Base-by-base conservation (phyloP, 2,113 vertebrate species). In the Cephalopholis sonnerati region DNA sequence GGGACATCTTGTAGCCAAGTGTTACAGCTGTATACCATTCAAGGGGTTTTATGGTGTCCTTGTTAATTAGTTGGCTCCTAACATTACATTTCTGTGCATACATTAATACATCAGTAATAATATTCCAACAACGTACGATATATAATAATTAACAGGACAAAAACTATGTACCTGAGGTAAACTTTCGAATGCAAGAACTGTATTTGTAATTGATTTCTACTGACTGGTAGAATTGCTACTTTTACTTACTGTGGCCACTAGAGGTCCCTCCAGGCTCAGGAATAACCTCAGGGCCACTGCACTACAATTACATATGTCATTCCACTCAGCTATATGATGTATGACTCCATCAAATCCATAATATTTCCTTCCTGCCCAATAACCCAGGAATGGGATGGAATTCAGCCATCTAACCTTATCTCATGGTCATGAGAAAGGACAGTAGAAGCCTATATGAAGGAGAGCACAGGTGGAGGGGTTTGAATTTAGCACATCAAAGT, bases 181-280 rank as follows among this genome's bases (percentile, higher is more conserved):
- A n/a, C n/a, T n/a, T n/a, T n/a, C n/a, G 9, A 64, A 76, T 48
- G 39, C 13, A 25, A 13, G 22, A 66, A 57, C 9, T 57, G 12
- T 18, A 22, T n/a, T 39, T 53, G 7, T 55, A 12, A 71, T 41
- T 0, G 20, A 24, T 12, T 50, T 32, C 29, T 8, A 15, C 41
- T 39, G 18, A n/a, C n/a, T n/a, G n/a, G n/a, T n/a, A 36, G 41
- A 58, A 46, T 11, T 75, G 7, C 5, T 7, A 3, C 18, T 71
- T 29, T 32, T 68, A 41, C n/a, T n/a, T n/a, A n/a, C n/a, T 64
- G 3, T 57, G 25, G 51, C 92, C 94, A 95, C 93, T 91, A 95
- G 95, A 94, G 90, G 95, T 81, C 93, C 53, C 94, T 75, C 71
- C 72, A 82, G 58, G 48, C 64, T 84, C 54, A 87, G 5, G 11